Evolutionary conservation across 1,140 invertebrate genomes (phyloP), one percentile per base, ranked within the genome.

Genomic region (Monomorium pharaonis): DNA sequence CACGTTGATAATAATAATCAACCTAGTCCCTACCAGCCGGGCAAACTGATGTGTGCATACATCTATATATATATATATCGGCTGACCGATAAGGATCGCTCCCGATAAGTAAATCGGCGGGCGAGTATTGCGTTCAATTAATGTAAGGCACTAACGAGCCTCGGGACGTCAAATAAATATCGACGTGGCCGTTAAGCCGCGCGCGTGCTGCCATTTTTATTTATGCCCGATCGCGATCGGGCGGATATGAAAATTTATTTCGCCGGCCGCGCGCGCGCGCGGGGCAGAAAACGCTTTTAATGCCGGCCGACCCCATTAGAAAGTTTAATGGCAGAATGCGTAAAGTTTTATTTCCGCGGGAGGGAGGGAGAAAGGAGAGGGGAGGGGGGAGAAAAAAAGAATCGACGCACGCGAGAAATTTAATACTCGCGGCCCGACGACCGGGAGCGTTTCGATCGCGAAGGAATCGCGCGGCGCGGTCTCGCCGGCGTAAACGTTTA

Each of bases 281-380:
- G 18, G 33, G 33, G 9, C 18, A 72, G 78, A 70, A n/a, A 83
- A 21, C 37, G 51, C 78, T 83, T n/a, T 72, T 83, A 83, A 83
- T 72, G 78, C 42, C 78, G 37, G 67, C 65, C 78, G 78, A 83
- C 78, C 78, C 78, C 56, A 83, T 83, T 83, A 83, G 78, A 83
- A 83, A 83, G 78, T 83, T 83, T 83, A 83, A 83, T 83, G 78
- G 78, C 37, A 83, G 78, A 83, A 83, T 83, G 78, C 78, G 78
- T 83, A 83, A 83, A 83, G 78, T 83, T 83, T 83, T 83, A 83
- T 83, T 83, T 83, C 37, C 67, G 67, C 51, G 67, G 65, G 16
- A 33, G 78, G 37, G 51, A 44, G 16, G 30, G 7, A 33, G 24
- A 33, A 58, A 42, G 44, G 44, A 44, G 14, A 3, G 18, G 16